phyloP scores from a whole-genome alignment of 1,140 invertebrate genomes.

The Manduca sexta region DNA sequence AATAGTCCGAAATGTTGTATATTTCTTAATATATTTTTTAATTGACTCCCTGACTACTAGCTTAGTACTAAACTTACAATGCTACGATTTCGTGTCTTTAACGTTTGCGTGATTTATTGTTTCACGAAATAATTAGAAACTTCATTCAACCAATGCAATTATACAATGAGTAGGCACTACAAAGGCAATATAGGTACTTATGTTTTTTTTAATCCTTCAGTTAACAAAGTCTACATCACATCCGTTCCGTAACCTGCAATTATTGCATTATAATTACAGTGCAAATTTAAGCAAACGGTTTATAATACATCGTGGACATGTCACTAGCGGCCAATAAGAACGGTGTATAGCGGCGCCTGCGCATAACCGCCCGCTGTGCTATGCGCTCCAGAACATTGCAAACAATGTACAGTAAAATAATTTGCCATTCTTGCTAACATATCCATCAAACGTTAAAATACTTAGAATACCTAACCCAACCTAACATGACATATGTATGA shows the following conservation, averaged over 20 bases:
- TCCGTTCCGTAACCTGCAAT: conserved; percentile 34
- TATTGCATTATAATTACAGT: conserved; percentile 15
- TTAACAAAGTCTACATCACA: conserved; percentile 17
- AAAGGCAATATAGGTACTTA: no score
- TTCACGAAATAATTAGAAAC: no score
- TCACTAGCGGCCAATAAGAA: conserved; percentile 52
- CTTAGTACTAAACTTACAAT: no score
- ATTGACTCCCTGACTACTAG: no score
- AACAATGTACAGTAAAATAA: conserved; percentile 19
- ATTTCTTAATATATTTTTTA: no score
- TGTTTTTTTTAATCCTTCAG: background rate
- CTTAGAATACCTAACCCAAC: background rate
- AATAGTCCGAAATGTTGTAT: background rate
- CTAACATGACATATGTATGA: no score
- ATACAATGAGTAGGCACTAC: no score
- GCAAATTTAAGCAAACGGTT: background rate
- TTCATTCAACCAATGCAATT: no score
- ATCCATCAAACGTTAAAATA: background rate
- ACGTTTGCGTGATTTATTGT: no score
- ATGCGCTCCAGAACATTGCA: conserved; percentile 25
- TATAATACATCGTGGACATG: conserved; percentile 23
- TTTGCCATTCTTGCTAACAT: conserved; percentile 12
- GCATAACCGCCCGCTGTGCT: conserved; percentile 53
- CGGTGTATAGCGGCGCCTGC: conserved; percentile 60
- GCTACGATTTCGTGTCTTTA: no score